phyloP scores from a whole-genome alignment of 2,888 invertebrate genomes.

The Ennomos erosarius region DNA sequence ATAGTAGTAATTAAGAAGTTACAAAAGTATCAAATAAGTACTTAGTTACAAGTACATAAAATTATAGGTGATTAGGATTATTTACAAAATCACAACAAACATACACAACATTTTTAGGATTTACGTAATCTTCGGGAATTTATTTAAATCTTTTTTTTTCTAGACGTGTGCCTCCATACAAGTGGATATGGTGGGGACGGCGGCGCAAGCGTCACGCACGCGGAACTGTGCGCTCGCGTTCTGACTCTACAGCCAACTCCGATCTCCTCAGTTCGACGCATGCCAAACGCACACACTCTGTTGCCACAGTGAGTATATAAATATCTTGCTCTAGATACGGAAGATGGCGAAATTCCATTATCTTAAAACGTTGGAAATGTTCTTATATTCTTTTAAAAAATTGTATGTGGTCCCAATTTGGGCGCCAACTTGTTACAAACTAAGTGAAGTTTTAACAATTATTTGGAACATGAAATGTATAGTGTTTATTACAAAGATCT shows the following conservation, averaged over 20 bases:
- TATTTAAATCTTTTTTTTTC: slow-evolving; percentile 38
- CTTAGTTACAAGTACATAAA: no score
- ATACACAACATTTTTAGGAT: neutral
- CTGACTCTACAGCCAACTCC: slow-evolving; percentile 81
- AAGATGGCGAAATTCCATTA: no score
- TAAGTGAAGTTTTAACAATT: no score
- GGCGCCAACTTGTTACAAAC: slow-evolving; percentile 9
- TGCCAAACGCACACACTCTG: slow-evolving; percentile 71
- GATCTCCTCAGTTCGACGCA: slow-evolving; percentile 83
- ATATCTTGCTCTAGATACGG: no score
- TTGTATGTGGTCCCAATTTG: slow-evolving; percentile 1
- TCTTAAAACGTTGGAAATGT: no score
- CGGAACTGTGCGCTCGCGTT: slow-evolving; percentile 74
- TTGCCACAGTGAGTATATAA: slow-evolving; percentile 63
- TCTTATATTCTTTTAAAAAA: neutral
- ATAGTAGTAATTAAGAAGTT: no score
- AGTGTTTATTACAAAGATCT: no score
- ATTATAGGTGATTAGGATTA: no score
- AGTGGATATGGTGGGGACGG: slow-evolving; percentile 85
- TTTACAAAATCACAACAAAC: neutral
- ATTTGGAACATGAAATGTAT: no score
- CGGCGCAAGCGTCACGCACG: slow-evolving; percentile 62
- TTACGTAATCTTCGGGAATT: no score
- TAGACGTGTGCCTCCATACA: slow-evolving; percentile 88
- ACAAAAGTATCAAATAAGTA: no score